phyloP scores from a whole-genome alignment of 2,113 vertebrate species.

The Hiodon alosoides region DNA sequence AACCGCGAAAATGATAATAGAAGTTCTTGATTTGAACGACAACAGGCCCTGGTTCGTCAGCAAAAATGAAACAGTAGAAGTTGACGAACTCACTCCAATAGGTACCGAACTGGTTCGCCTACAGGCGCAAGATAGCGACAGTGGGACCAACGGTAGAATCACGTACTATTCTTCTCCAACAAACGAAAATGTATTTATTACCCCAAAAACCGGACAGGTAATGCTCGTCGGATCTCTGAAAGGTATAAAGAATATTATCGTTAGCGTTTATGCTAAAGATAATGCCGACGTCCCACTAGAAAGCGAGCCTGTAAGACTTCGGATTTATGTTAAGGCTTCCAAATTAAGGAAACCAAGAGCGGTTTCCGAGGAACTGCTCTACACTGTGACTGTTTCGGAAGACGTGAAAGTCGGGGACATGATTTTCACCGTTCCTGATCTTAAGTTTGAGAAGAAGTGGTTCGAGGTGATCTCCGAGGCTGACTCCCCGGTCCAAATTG shows the following conservation, averaged over 20 bases:
- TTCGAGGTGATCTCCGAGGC: slow-evolving; percentile 65
- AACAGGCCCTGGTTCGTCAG: slow-evolving; percentile 53
- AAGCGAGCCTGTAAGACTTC: slow-evolving; percentile 49
- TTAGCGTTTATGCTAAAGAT: slow-evolving; percentile 53
- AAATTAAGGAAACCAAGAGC: slow-evolving; percentile 46
- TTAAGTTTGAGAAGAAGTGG: slow-evolving; percentile 60
- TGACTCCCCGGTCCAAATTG: slow-evolving; percentile 60
- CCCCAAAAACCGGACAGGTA: slow-evolving; percentile 62
- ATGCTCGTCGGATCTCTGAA: slow-evolving; percentile 54
- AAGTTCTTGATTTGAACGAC: slow-evolving; percentile 63
- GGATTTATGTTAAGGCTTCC: slow-evolving; percentile 34
- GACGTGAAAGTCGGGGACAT: slow-evolving; percentile 63
- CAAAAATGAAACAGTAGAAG: slow-evolving; percentile 39
- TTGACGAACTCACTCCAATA: slow-evolving; percentile 51
- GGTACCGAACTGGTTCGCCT: slow-evolving; percentile 57
- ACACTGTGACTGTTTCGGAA: slow-evolving; percentile 65
- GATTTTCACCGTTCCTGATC: slow-evolving; percentile 73
- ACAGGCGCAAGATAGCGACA: slow-evolving; percentile 52
- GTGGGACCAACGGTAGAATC: slow-evolving; percentile 54
- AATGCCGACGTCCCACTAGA: slow-evolving; percentile 46
- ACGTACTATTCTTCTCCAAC: slow-evolving; percentile 50
- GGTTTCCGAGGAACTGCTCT: slow-evolving; percentile 49
- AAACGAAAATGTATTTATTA: slow-evolving; percentile 56
- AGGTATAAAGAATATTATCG: slow-evolving; percentile 42
- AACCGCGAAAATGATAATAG: slow-evolving; percentile 46